Percentiles rank a stretch among this genome's conserved stretches.
Evolutionary conservation across 2,113 vertebrate genomes (phyloP).

Genomic region (Spheniscus mendiculus): DNA sequence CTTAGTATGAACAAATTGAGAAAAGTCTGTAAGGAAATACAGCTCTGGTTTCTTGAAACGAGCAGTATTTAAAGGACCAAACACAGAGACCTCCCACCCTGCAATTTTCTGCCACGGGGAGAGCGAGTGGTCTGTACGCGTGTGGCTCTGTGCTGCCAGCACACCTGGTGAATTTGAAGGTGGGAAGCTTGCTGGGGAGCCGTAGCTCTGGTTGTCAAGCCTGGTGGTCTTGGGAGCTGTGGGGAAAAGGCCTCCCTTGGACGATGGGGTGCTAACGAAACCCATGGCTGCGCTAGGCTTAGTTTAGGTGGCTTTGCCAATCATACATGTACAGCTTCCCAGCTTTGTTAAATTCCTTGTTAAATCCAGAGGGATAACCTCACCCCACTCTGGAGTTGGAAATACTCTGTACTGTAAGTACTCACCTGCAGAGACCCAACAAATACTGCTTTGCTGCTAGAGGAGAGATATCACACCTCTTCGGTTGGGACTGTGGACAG

Average conservation of each 20-base stretch:
- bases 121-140: fast-evolving
- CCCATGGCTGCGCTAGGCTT: neutral
- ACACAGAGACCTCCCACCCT: neutral
- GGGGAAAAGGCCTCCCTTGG: neutral
- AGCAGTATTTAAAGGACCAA: neutral
- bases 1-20: neutral
- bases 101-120: neutral
- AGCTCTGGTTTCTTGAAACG: fast-evolving
- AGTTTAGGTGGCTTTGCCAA: neutral
- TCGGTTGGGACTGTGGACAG: neutral
- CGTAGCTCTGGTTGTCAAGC: neutral
- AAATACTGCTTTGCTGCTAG: neutral
- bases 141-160: neutral
- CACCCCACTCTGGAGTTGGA: neutral
- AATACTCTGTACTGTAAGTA: neutral
- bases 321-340: neutral
- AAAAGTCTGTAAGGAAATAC: neutral
- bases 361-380: neutral
- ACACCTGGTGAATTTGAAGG: neutral
- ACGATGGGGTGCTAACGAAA: neutral
- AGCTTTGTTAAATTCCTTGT: neutral
- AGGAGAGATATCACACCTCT: neutral
- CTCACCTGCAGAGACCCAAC: neutral
- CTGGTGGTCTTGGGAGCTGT: neutral
- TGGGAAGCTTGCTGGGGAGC: neutral